These are phyloP conservation scores for Drosophila triauraria DNA, from an alignment of 1,140 invertebrate species.

Conservation along the genomic window DNA sequence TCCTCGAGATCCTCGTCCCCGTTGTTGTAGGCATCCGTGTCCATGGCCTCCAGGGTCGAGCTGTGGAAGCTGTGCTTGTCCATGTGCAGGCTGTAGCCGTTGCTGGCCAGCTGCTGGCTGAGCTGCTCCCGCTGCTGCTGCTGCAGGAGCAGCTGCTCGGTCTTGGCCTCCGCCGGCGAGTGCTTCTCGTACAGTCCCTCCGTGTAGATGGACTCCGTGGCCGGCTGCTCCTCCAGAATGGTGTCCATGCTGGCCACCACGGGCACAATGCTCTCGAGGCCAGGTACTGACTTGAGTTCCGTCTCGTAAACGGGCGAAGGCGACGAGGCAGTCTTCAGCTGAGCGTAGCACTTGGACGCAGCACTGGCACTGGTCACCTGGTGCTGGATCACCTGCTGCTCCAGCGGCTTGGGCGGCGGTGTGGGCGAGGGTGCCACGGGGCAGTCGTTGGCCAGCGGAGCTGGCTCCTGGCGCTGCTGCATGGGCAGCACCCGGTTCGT, in stretches of 20 bases:
- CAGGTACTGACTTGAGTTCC: constrained; percentile 69
- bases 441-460: constrained; percentile 43
- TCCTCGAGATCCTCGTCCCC: constrained; percentile 53
- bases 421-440: constrained; percentile 60
- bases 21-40: constrained; percentile 42
- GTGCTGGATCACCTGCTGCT: constrained; percentile 40
- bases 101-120: constrained; percentile 41
- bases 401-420: constrained; percentile 52
- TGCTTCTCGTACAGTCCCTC: constrained; percentile 61
- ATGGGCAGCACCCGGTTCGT: constrained; percentile 92
- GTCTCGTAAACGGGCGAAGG: constrained; percentile 56
- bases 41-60: constrained; percentile 45
- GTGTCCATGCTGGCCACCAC: constrained; percentile 16
- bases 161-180: constrained; percentile 33
- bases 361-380: constrained; percentile 25
- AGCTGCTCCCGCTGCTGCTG: constrained; percentile 56
- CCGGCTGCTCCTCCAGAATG: constrained; percentile 79
- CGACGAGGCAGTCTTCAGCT: constrained; percentile 30
- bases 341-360: constrained; percentile 34
- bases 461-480: constrained; percentile 86
- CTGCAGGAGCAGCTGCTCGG: constrained; percentile 57
- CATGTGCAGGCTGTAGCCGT: constrained; percentile 39
- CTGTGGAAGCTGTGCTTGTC: constrained; percentile 61
- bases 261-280: constrained; percentile 53
- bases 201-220: constrained; percentile 43